These are phyloP conservation scores for Aramus guarauna DNA, from an alignment of 2,113 vertebrate species.

Conservation along the genomic window DNA sequence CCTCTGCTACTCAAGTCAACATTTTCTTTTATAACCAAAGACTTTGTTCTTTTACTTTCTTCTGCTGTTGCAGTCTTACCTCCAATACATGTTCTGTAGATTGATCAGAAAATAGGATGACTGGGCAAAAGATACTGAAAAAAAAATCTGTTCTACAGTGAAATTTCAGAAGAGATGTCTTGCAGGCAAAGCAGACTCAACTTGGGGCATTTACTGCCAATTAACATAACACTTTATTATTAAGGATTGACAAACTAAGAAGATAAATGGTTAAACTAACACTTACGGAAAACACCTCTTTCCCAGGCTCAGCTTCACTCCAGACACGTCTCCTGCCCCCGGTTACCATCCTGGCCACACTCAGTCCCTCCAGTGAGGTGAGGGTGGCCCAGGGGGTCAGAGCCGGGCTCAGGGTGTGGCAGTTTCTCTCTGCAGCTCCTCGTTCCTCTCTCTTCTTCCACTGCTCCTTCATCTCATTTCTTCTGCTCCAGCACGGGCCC, in stretches of 20 bases:
- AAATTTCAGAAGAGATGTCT: neutral
- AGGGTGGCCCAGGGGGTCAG: rapidly evolving
- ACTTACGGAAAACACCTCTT: neutral
- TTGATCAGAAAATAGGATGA: neutral
- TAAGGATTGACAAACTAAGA: neutral
- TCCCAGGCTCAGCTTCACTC: neutral
- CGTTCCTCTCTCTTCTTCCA: neutral
- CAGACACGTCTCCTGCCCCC: neutral
- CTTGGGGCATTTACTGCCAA: neutral
- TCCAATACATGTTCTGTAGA: neutral
- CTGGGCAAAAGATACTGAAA: neutral
- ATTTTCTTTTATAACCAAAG: neutral
- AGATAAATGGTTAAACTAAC: neutral
- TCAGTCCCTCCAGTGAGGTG: neutral
- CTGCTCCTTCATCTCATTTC: neutral
- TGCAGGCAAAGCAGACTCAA: neutral
- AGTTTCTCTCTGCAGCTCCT: neutral
- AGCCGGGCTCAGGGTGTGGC: rapidly evolving
- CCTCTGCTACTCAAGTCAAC: neutral
- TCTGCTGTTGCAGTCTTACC: neutral
- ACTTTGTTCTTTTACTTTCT: neutral
- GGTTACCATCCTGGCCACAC: neutral
- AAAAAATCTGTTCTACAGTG: neutral
- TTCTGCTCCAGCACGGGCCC: rapidly evolving
- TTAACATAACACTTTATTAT: neutral